Evolutionary conservation across 2,797 vertebrate genomes (phyloP), one percentile per base, ranked within the genome.

Genomic region (Esox lucius): DNA sequence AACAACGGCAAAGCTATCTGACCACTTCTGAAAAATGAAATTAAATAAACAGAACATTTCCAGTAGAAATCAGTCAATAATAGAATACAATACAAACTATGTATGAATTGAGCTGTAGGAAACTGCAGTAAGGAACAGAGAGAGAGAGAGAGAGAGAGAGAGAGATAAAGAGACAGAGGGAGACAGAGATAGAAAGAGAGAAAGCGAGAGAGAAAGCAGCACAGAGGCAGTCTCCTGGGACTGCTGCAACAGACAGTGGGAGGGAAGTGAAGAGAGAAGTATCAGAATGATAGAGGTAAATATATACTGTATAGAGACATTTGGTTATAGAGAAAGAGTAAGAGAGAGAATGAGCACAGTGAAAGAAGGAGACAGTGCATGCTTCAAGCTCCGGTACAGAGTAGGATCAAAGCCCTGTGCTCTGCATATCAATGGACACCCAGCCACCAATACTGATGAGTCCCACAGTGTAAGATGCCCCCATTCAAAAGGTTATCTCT

Each of bases 361-460:
- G 53, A 31, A 26, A 49, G 46, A 12, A 13, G 85, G 90, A 88
- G 86, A 83, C 31, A 46, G 24, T 4, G 22, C 4, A 59, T 85
- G 90, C 90, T 88, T 91, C 87, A 80, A 88, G 89, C 88, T 86
- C 86, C 86, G 56, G 87, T 82, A 87, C 85, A 80, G 87, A 88
- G 88, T 87, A 90, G 92, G 92, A 93, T 91, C 88, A 93, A 93
- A 92, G 90, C 88, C 87, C 88, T 92, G 88, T 90, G 90, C 84
- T 91, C 90, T 91, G 92, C 91, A 93, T 93, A 87, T 92, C 90
- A 93, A 93, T 91, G 86, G 90, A 88, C 88, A 84, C 82, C 87
- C 83, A 87, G 88, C 88, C 88, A 87, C 84, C 89, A 91, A 92
- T 92, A 91, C 92, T 92, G 91, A 91, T 91, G 90, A 91, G 89